These are phyloP conservation scores for Eurystomus glaucurus DNA, from an alignment of 2,797 vertebrate genomes.

Conservation along the genomic window DNA sequence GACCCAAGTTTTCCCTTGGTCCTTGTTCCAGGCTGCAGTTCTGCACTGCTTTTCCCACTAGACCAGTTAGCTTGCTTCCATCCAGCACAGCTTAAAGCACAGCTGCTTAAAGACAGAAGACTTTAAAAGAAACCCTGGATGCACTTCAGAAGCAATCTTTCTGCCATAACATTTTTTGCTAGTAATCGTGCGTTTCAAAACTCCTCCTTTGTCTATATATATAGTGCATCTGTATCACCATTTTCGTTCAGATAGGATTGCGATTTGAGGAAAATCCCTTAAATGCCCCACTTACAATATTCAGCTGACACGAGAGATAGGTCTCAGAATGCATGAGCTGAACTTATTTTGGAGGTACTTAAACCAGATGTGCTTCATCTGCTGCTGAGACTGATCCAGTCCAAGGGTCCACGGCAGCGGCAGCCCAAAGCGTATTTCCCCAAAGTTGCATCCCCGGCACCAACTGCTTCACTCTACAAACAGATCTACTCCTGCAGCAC, in stretches of 20 bases:
- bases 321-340: not conserved
- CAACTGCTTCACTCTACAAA: not conserved
- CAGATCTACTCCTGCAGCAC: not conserved
- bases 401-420: not conserved
- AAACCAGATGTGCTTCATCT: not conserved
- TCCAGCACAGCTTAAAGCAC: not conserved
- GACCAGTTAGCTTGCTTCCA: not conserved
- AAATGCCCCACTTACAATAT: not conserved
- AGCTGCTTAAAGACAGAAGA: not conserved
- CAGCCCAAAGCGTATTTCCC: not conserved
- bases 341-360: not conserved
- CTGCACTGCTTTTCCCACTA: not conserved
- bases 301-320: rapidly evolving
- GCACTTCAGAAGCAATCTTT: not conserved
- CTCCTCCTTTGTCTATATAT: not conserved
- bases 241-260: not conserved
- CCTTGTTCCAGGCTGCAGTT: not conserved
- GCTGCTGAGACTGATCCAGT: rapidly evolving
- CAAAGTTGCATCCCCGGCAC: not conserved
- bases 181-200: not conserved
- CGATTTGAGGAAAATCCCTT: not conserved
- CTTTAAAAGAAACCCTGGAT: conserved; percentile 2
- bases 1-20: not conserved
- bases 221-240: not conserved
- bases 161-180: not conserved